These are phyloP conservation scores for Eclectus roratus DNA, from an alignment of 2,113 vertebrate species.

Conservation along the genomic window DNA sequence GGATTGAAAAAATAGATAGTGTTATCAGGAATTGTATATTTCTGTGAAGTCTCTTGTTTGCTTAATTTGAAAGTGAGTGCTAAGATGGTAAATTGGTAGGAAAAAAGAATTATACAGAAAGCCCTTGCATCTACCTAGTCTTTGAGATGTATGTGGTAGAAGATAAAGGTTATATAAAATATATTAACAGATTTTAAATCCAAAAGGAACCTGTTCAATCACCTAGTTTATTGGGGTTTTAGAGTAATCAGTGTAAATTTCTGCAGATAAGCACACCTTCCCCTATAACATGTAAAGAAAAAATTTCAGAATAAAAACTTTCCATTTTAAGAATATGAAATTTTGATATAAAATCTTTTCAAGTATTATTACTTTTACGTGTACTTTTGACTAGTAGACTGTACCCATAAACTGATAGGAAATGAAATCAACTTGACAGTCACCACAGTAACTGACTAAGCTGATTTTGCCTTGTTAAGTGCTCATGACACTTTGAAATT, in stretches of 20 bases:
- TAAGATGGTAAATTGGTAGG: neutral
- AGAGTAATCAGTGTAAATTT: neutral
- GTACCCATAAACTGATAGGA: neutral
- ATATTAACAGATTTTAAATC: neutral
- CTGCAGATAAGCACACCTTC: neutral
- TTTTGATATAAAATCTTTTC: neutral
- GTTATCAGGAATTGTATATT: neutral
- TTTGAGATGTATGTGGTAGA: neutral
- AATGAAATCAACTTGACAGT: neutral
- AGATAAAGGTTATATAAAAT: neutral
- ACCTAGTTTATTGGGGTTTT: neutral
- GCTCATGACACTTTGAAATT: neutral
- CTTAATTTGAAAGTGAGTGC: neutral
- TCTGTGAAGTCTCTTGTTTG: neutral
- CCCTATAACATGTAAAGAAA: neutral
- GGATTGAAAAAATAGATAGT: neutral
- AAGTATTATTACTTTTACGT: neutral
- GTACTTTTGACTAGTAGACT: neutral
- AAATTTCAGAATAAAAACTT: neutral
- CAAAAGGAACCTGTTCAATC: neutral
- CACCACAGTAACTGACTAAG: neutral
- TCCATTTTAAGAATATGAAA: neutral
- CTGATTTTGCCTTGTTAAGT: neutral
- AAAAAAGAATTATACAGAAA: neutral
- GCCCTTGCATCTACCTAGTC: neutral